Evolutionary conservation across 2,888 invertebrate species (phyloP), one percentile per base, ranked within the genome.

Genomic region (Parelbella ahira): DNA sequence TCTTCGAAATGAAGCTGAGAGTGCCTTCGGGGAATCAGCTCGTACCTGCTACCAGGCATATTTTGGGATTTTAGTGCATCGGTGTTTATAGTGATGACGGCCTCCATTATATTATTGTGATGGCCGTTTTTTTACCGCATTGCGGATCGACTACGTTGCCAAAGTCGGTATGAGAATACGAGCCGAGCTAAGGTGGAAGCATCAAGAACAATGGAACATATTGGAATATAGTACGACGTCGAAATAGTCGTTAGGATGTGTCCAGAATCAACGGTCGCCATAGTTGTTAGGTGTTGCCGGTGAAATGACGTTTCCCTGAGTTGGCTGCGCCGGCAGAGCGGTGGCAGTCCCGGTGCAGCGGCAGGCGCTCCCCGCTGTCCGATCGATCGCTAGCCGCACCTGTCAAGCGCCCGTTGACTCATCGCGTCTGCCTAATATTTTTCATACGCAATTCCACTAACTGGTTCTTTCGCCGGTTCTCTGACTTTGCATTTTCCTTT

Each of bases 41-140:
- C 53, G 64, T 54, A 58, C 58, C 60, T 47, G 54, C 62, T 60
- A 50, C 63, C 36, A 68, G 68, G 60, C 67, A 74, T 88, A 88
- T 88, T 88, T 88, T 62, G 67, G 73, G 62, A 67, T 68, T 78
- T 62, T 68, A 71, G 74, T 81, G 79, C 63, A 81, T 82, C 72
- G 75, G 82, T 84, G 84, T 84, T 84, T 82, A 80, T 81, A 81
- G 82, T 86, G 83, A 80, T 79, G 83, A 82, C 81, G 82, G 80
- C 82, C 82, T 84, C 87, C 84, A 87, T 84, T 81, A 86, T 73
- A 82, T 81, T 84, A 88, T 87, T 87, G 79, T 82, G 84, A 83
- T 80, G 82, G 80, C 80, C 82, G 79, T 80, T 79, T 84, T 36
- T 87, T 87, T 88, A 86, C 87, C 88, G 88, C 88, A 88, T 71